These are phyloP conservation scores for Ditylenchus dipsaci DNA, from an alignment of 1,140 invertebrate genomes.

Conservation along the genomic window DNA sequence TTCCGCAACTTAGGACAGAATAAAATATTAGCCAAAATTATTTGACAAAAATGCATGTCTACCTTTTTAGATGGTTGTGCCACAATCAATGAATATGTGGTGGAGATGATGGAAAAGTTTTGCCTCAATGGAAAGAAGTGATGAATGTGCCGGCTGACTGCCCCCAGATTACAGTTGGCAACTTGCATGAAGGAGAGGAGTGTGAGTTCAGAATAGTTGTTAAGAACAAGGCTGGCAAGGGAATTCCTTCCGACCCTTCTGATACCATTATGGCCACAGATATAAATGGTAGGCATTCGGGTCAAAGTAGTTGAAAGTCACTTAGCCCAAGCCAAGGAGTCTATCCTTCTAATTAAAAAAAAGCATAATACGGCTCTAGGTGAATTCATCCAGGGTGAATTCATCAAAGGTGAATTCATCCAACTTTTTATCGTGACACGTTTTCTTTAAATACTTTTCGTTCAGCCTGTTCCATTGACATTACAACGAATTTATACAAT, in stretches of 20 bases:
- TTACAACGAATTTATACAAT: too few relatives aligned
- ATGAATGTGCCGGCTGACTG: constrained; percentile 71
- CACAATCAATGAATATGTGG: constrained; percentile 74
- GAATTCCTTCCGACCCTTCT: constrained; percentile 71
- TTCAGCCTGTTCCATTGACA: too few relatives aligned
- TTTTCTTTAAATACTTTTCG: too few relatives aligned
- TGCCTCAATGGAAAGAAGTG: constrained; percentile 85
- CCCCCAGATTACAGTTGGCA: constrained; percentile 76
- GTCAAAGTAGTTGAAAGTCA: too few relatives aligned
- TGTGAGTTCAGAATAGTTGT: constrained; percentile 86
- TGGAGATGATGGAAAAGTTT: constrained; percentile 91
- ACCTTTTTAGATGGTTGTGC: constrained; percentile 59
- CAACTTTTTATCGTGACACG: too few relatives aligned
- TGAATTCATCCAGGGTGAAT: too few relatives aligned
- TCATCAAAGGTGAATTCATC: too few relatives aligned
- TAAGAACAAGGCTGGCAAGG: constrained; percentile 85
- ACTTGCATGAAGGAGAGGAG: constrained; percentile 80
- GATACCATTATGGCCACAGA: constrained; percentile 78
- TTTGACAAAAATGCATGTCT: not conserved
- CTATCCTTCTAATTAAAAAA: constrained; percentile 81
- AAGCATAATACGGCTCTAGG: too few relatives aligned
- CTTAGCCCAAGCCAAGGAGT: too few relatives aligned
- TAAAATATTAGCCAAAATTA: too few relatives aligned
- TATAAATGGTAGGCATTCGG: constrained; percentile 73
- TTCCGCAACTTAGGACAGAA: too few relatives aligned